Base-by-base conservation (phyloP, 30 jellyfish, hydroid and myxozoan species). In the Aurelia aurita complex sp. Pacific region DNA sequence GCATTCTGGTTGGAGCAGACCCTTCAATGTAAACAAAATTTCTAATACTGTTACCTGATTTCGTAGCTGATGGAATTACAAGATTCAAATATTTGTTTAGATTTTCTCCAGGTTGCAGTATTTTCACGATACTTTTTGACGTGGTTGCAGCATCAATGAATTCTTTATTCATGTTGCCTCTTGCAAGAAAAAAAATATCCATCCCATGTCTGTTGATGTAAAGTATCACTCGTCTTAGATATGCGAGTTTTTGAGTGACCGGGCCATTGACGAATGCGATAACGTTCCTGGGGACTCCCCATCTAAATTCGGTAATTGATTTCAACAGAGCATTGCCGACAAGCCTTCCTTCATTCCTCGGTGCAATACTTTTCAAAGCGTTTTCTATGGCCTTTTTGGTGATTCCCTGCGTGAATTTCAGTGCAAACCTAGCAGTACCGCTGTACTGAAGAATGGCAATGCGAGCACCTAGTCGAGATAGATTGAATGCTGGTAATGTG, bases 241-340 rank as follows among this genome's bases (percentile, higher is more conserved):
- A 84, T 19, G 66, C 19, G 53, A 84, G 76, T 14, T 74, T 84
- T 10, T 54, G 62, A 18, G 66, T 53, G 33, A 77, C 83, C 5
- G 87, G 81, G 2, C 93, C 93, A 74, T 73, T 73, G 13, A 84
- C 88, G 23, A 84, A 84, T 3, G 65, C 79, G n/a, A 84, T 54
- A 34, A 54, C 87, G 54, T 84, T 84, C 55, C 93, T 73, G 32
- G 93, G 93, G n/a, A 73, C 19, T n/a, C 89, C 89, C 19, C 33
- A 17, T 53, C 88, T 73, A 75, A 77, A 84, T 10, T 84, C 77
- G 42, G 8, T 73, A 12, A 84, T 70, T 34, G 93, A 73, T 50
- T 84, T 86, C 50, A 71, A 84, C 82, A 84, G 46, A 5, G 87
- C 93, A n/a, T 65, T 71, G 43, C 72, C 87, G 38, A 84, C 88